Evolutionary conservation across 2,797 vertebrate species (phyloP).

Genomic region (Syngnathus rostellatus): DNA sequence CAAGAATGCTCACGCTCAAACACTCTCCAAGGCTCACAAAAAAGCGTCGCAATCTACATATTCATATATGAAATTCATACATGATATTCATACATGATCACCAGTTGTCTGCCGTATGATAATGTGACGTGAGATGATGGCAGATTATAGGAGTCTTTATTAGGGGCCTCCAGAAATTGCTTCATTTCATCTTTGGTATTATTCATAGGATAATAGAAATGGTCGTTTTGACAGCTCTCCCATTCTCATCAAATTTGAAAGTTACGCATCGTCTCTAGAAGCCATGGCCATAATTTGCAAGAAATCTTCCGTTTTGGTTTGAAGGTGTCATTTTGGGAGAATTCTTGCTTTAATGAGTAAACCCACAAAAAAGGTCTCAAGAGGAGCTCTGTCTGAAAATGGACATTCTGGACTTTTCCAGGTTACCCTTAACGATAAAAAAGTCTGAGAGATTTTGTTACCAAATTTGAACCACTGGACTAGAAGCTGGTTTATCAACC

Average conservation of each 20-base stretch:
- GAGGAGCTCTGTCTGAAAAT: too few species aligned
- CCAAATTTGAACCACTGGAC: too few species aligned
- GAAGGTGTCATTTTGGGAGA: too few species aligned
- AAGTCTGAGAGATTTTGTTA: too few species aligned
- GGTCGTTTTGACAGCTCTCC: neutral
- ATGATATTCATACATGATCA: constrained; percentile 28
- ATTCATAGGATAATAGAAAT: constrained; percentile 1
- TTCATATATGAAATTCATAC: constrained; percentile 16
- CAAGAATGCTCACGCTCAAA: neutral
- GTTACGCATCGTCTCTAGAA: too few species aligned
- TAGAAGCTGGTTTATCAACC: too few species aligned
- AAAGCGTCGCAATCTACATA: constrained; percentile 31
- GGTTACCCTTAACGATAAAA: too few species aligned
- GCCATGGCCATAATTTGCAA: neutral
- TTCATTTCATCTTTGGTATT: neutral
- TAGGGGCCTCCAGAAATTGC: neutral
- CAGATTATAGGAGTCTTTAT: constrained; percentile 46
- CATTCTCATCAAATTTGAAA: neutral
- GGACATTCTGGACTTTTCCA: too few species aligned
- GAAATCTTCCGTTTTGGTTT: neutral
- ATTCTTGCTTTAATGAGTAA: too few species aligned
- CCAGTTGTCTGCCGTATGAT: constrained; percentile 25
- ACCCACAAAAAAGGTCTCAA: too few species aligned
- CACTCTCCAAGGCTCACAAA: constrained; percentile 15
- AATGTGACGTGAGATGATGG: constrained; percentile 35